Base-by-base conservation (phyloP, 2,888 invertebrate species). In the Dasypolia templi region DNA sequence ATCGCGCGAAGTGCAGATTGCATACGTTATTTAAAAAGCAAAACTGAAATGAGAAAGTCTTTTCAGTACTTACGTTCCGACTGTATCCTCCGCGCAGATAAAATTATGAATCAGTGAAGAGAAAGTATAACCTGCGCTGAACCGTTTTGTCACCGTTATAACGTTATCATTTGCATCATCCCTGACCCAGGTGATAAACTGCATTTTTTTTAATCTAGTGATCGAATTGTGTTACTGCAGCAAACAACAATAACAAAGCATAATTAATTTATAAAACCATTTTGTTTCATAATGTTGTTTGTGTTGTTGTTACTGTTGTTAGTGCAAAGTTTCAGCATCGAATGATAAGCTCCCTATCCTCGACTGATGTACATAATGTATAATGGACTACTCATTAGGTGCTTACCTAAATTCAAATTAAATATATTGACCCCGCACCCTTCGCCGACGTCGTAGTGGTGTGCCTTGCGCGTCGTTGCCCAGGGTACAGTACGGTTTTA, bases 71-170 rank as follows among this genome's bases (percentile, higher is more conserved):
- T 32, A 79, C 67, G 75, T 84, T 80, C 68, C 78, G 72, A 71
- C 75, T 73, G 63, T 76, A 77, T 81, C 80, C 74, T 84, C 77
- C 12, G 66, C 76, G 75, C 78, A 80, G 72, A 83, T 81, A 76
- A 73, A 79, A 83, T 80, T 86, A 80, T 88, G 85, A 88, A 81
- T 79, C 85, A 86, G 85, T 76, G 32, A 76, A 85, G 87, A 84
- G 88, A 87, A 88, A 88, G 86, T 88, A 85, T 72, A 78, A 86
- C 79, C 83, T 81, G 86, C 74, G 79, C 77, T 75, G 75, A 84
- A 75, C 83, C 69, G 77, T 88, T 87, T 83, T 72, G 75, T 86
- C 81, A 85, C 75, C 72, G 65, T 68, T 80, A 66, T 59, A 73
- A 82, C 51, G 46, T 65, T 83, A 70, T 75, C 65, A 83, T 67